Conservation (phyloP, 2,888 invertebrate genomes). For the Protula sp. region DNA sequence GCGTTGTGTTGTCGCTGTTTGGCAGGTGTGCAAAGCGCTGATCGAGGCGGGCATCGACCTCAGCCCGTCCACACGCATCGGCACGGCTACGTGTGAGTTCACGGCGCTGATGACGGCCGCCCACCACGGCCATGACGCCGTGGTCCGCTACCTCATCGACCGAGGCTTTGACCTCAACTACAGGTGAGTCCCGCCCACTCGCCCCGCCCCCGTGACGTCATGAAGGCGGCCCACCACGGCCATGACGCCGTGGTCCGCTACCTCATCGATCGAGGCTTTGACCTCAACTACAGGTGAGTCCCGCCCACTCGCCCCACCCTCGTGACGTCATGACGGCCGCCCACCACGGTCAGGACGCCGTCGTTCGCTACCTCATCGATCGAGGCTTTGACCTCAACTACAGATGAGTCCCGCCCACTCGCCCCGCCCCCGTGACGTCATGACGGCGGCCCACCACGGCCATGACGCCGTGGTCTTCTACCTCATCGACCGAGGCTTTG, state of each 20-base stretch:
- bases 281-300: conserved; percentile 49
- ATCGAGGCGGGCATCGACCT: conserved; percentile 47
- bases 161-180: conserved; percentile 49
- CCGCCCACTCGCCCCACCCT: too few species aligned
- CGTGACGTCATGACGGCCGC: conserved; percentile 51
- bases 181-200: too few species aligned
- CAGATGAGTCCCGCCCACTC: too few species aligned
- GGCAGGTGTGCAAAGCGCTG: conserved; percentile 21
- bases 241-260: conserved; percentile 48
- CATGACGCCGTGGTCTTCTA: conserved; percentile 48
- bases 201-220: too few species aligned
- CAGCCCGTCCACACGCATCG: conserved; percentile 24
- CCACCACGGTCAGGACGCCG: conserved; percentile 49
- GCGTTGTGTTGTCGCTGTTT: conserved; percentile 19
- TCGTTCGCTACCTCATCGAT: conserved; percentile 47
- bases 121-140: conserved; percentile 49
- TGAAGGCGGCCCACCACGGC: conserved; percentile 50
- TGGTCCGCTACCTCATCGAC: conserved; percentile 47
- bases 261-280: conserved; percentile 46
- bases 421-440: too few species aligned
- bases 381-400: conserved; percentile 48
- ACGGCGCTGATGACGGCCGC: conserved; percentile 50
- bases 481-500: conserved; percentile 46
- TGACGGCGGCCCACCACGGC: conserved; percentile 50
- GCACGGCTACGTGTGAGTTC: conserved; percentile 43